Conservation (phyloP, 2,888 invertebrate species). For the Minunthozetes semirufus region DNA sequence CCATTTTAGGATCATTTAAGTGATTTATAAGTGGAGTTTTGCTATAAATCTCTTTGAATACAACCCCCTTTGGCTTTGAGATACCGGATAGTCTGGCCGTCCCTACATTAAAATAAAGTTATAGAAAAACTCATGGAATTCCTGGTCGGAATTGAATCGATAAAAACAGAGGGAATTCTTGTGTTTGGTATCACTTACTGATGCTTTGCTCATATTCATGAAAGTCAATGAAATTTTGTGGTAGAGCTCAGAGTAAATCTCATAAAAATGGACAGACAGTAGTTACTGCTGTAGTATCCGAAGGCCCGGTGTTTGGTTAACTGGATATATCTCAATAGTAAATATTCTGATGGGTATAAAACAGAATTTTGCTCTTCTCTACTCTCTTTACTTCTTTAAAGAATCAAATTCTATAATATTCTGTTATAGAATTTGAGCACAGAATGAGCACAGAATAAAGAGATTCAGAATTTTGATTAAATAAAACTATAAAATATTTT, state of each 20-base stretch:
- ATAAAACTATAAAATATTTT: neutral
- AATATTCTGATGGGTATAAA: neutral
- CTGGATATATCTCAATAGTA: neutral
- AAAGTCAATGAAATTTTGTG: slow-evolving; percentile 14
- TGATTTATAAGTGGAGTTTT: too few species aligned
- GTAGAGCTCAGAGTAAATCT: slow-evolving; percentile 7
- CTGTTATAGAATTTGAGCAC: too few species aligned
- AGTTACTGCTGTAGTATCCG: neutral
- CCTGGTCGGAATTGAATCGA: neutral
- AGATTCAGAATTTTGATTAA: neutral
- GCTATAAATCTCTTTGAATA: too few species aligned
- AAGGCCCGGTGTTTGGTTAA: neutral
- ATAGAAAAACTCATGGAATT: neutral
- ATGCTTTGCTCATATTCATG: slow-evolving; percentile 11
- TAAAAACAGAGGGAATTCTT: slow-evolving; percentile 1
- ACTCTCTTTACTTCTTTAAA: neutral
- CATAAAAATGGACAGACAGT: slow-evolving; percentile 16
- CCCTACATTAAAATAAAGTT: slow-evolving; percentile 1
- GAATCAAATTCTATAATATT: neutral
- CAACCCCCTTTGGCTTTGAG: too few species aligned
- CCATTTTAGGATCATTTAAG: too few species aligned
- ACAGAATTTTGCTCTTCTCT: neutral
- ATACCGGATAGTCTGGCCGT: too few species aligned
- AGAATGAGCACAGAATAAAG: neutral
- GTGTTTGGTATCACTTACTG: neutral